Evolutionary conservation across 2,888 invertebrate genomes (phyloP), one percentile per base, ranked within the genome.

Genomic region (Podotricha telesiphe): DNA sequence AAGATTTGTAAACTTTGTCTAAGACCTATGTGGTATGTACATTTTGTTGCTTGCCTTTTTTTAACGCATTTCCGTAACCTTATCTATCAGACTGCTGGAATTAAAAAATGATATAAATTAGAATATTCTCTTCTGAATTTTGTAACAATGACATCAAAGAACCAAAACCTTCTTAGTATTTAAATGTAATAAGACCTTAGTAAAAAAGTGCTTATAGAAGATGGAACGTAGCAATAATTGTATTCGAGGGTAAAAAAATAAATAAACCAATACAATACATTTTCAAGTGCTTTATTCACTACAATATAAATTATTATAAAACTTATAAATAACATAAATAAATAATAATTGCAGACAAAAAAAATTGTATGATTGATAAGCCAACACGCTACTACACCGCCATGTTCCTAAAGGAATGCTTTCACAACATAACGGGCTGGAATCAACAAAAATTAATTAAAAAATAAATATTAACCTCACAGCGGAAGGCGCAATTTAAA

Each of bases 221-320:
- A 4, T 28, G 28, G 28, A 37, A 37, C n/a, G n/a, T n/a, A n/a
- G n/a, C n/a, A 42, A 42, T 42, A 13, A 7, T 13, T 13, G 13
- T 42, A 42, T 13, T 13, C 13, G 11, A 13, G 2, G 13, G 13
- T 13, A 42, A 48, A 48, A 47, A 47, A 19, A 1, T n/a, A 20
- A 42, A 37, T 10, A 42, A 22, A 4, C 13, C 6, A 45, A 34
- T n/a, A 67, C 7, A 13, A 34, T 17, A 19, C 45, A 22, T 47
- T 67, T 69, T 70, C 47, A n/a, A 28, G 47, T 68, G 68, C 84
- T 90, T 91, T 89, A 90, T 85, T 91, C 76, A 84, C 84, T 89
- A 87, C 79, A 83, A 82, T 87, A 90, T 90, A 91, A 89, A 90
- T 91, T 86, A 89, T 84, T 85, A 89, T 83, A 86, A 90, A 89